phyloP scores from a whole-genome alignment of 2,797 vertebrate species.

The Anabacerthia variegaticeps region DNA sequence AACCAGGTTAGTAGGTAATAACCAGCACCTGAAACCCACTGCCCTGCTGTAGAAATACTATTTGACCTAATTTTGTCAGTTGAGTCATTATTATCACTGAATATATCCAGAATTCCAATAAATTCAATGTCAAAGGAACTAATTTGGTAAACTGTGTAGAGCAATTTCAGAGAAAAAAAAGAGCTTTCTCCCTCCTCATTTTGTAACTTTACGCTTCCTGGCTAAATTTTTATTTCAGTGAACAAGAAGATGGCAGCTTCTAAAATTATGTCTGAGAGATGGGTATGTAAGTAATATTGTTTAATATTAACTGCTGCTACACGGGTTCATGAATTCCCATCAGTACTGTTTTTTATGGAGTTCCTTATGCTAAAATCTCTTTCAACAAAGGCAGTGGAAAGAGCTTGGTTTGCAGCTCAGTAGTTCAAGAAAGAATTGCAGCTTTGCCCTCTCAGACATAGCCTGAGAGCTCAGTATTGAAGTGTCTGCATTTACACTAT shows the following conservation, averaged over 20 bases:
- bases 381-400: background rate
- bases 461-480: background rate
- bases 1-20: background rate
- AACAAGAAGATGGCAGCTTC: background rate
- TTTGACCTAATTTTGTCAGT: background rate
- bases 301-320: conserved; percentile 26
- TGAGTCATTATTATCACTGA: background rate
- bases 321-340: background rate
- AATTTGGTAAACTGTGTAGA: background rate
- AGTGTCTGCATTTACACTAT: background rate
- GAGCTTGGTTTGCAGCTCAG: background rate
- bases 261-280: background rate
- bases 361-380: background rate
- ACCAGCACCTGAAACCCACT: background rate
- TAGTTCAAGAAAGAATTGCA: background rate
- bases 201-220: background rate
- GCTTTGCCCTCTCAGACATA: background rate
- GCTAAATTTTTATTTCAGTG: background rate
- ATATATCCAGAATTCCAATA: background rate
- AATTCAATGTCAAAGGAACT: background rate
- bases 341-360: background rate
- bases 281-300: background rate
- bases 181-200: background rate
- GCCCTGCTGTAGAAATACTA: background rate
- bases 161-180: background rate